These are phyloP conservation scores for Madoqua kirkii DNA, from an alignment of 2,113 vertebrate genomes.

Conservation along the genomic window DNA sequence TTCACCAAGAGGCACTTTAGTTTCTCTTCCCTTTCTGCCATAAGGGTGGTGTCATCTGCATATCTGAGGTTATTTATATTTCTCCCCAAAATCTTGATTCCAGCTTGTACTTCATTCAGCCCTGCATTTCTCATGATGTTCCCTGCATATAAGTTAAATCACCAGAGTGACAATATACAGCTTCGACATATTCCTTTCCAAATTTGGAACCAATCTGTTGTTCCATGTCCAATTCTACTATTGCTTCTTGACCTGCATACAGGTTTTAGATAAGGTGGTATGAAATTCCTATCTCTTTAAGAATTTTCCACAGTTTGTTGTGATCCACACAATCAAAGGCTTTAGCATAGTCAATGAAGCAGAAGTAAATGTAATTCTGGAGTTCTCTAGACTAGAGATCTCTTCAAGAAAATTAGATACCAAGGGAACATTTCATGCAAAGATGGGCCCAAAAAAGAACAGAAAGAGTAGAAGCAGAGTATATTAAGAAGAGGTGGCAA, in stretches of 20 bases:
- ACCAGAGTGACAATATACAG: not conserved
- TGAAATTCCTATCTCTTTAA: not conserved
- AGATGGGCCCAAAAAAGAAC: not conserved
- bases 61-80: not conserved
- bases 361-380: not conserved
- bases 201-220: not conserved
- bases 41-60: not conserved
- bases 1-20: not conserved
- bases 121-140: not conserved
- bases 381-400: not conserved
- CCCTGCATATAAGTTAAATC: not conserved
- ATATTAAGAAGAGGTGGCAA: not conserved
- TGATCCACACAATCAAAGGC: not conserved
- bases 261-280: not conserved
- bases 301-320: not conserved
- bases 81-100: not conserved
- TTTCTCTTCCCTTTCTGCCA: not conserved
- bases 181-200: not conserved
- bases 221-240: not conserved
- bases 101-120: not conserved
- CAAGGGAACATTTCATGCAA: not conserved
- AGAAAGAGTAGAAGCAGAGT: not conserved
- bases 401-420: not conserved
- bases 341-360: not conserved
- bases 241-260: not conserved